Base-by-base conservation (phyloP, 2,888 invertebrate genomes). In the Cerceris ruficornis region DNA sequence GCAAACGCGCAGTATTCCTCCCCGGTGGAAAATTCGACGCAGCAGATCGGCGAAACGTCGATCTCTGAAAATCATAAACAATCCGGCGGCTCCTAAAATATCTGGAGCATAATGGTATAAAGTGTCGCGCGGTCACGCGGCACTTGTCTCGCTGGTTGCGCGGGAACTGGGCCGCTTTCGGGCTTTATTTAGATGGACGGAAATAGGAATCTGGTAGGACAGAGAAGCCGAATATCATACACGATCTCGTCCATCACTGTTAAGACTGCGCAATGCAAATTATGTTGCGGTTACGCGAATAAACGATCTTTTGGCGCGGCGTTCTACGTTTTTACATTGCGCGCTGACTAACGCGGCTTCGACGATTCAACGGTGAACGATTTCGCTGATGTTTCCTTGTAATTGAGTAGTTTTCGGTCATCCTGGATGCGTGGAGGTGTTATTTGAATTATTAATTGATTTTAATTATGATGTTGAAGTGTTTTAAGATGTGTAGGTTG, bases 131-230 rank as follows among this genome's bases (percentile, higher is more conserved):
- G 52, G 83, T 84, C 81, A 41, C 70, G 64, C 65, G 65, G 39
- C 62, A 61, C 80, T 85, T 84, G 84, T 88, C 83, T 85, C 83
- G 76, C 81, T 81, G 84, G 85, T 85, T 76, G 77, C 77, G 76
- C 78, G 84, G 82, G 77, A 90, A 90, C 87, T 89, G 88, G 88
- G 89, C 88, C 88, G 86, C 88, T 86, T 91, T 88, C 88, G 87
- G 28, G 85, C 88, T 91, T 90, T 90, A 92, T 92, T 91, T 92
- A 91, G 91, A 89, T 81, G 86, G 73, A 85, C 87, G 67, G 86
- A 89, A 91, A 91, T 91, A 91, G 87, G 79, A 65, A 82, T 84
- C 75, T 73, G n/a, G 80, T 55, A 70, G 71, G 62, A 69, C 73
- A 68, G 75, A 67, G 61, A 60, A 64, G 50, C 13, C 49, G 70